These are phyloP conservation scores for Sinodicranocentrus sp. DNA, from an alignment of 2,888 invertebrate species.

Conservation along the genomic window DNA sequence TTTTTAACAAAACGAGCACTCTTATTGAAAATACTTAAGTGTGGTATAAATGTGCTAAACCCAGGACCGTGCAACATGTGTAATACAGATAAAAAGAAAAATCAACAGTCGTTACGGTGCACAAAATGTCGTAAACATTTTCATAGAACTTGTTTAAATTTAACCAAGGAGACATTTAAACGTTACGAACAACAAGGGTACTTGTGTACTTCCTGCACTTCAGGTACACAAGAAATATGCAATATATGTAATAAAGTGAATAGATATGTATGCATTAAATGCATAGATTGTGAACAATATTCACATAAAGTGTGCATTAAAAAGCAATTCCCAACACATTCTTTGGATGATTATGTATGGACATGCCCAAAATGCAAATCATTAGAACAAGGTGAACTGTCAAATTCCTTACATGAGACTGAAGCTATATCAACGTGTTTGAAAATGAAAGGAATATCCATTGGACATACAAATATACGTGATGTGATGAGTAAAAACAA, in stretches of 20 bases:
- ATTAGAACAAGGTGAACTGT: too few relatives aligned
- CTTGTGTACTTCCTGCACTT: not conserved
- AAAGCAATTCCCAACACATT: not conserved
- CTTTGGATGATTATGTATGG: not conserved
- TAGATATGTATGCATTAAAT: not conserved
- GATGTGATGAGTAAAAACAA: constrained; percentile 9
- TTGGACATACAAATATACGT: constrained; percentile 19
- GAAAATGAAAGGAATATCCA: not conserved
- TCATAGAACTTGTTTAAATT: not conserved
- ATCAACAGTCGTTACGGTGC: not conserved
- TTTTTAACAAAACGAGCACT: too few relatives aligned
- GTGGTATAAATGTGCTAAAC: not conserved
- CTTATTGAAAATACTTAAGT: too few relatives aligned
- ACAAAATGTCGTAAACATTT: not conserved
- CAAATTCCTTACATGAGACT: not conserved
- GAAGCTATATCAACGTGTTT: not conserved
- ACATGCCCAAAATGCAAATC: not conserved
- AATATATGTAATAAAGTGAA: not conserved
- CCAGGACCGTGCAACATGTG: not conserved
- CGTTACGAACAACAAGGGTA: not conserved
- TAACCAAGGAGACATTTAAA: not conserved
- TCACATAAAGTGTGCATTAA: not conserved
- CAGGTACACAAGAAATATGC: not conserved
- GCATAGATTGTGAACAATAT: not conserved
- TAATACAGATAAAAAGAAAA: not conserved